These are phyloP conservation scores for Illadopsis cleaveri DNA, from an alignment of 2,113 vertebrate genomes.

Conservation along the genomic window DNA sequence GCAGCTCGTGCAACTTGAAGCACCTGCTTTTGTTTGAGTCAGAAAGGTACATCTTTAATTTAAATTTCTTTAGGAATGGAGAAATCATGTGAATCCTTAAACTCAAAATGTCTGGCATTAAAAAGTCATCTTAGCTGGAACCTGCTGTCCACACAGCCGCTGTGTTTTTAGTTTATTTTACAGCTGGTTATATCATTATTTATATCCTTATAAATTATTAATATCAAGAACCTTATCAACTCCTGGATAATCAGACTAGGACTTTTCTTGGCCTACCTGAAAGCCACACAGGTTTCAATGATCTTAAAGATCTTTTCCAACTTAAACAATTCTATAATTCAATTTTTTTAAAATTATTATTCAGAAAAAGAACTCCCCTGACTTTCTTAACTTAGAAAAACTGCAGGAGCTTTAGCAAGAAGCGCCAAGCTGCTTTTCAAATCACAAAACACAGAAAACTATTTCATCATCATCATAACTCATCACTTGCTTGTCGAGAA, in stretches of 20 bases:
- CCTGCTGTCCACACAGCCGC: not conserved
- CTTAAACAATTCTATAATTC: not conserved
- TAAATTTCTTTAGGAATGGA: not conserved
- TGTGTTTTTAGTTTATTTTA: not conserved
- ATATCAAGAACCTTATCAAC: not conserved
- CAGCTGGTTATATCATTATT: not conserved
- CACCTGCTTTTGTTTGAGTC: not conserved
- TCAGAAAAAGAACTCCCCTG: not conserved
- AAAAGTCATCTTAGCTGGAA: not conserved
- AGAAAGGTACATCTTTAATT: not conserved
- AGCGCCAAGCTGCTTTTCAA: not conserved
- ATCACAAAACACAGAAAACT: not conserved
- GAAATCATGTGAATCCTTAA: not conserved
- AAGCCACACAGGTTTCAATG: not conserved
- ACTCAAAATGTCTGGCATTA: not conserved
- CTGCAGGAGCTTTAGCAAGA: not conserved
- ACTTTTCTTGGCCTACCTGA: not conserved
- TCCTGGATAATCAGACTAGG: not conserved
- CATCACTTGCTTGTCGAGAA: rapidly evolving
- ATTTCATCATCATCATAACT: not conserved
- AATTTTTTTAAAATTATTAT: not conserved
- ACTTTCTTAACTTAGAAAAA: not conserved
- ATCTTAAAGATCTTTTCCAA: not conserved
- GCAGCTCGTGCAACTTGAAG: not conserved
- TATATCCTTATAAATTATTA: not conserved